Evolutionary conservation across 2,888 invertebrate species (phyloP).

Genomic region (Drosophila mercatorum): DNA sequence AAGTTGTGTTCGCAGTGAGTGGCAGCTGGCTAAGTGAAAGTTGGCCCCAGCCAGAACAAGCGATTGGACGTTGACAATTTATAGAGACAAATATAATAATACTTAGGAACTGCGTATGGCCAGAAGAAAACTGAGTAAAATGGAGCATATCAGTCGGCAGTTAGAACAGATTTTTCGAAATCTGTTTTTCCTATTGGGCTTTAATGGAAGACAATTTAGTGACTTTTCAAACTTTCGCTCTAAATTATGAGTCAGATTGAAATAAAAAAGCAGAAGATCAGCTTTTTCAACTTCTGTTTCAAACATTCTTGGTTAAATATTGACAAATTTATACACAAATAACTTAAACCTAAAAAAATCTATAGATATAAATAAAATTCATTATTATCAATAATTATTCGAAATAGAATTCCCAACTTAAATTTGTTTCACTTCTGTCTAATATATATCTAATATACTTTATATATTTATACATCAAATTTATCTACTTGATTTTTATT

Average conservation of each 20-base stretch:
- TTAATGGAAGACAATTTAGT: too few species aligned
- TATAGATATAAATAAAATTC: too few species aligned
- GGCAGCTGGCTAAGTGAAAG: constrained; percentile 20
- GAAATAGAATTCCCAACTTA: too few species aligned
- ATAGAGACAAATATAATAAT: neutral
- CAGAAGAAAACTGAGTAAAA: neutral
- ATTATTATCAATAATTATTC: too few species aligned
- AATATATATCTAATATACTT: too few species aligned
- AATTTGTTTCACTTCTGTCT: too few species aligned
- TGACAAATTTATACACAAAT: neutral
- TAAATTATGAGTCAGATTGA: neutral
- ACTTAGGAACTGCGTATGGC: neutral
- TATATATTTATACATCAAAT: neutral
- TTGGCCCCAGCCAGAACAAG: neutral
- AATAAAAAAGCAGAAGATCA: neutral
- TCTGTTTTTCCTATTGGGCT: neutral
- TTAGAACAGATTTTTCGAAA: neutral
- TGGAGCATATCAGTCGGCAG: neutral
- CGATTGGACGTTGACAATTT: neutral
- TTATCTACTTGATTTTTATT: too few species aligned
- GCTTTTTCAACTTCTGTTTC: neutral
- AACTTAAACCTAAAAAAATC: too few species aligned
- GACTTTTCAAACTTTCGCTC: neutral
- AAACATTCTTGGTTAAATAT: neutral
- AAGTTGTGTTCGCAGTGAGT: constrained; percentile 18